Conservation (phyloP, 2,888 invertebrate genomes). For the Chouioia cunea region DNA sequence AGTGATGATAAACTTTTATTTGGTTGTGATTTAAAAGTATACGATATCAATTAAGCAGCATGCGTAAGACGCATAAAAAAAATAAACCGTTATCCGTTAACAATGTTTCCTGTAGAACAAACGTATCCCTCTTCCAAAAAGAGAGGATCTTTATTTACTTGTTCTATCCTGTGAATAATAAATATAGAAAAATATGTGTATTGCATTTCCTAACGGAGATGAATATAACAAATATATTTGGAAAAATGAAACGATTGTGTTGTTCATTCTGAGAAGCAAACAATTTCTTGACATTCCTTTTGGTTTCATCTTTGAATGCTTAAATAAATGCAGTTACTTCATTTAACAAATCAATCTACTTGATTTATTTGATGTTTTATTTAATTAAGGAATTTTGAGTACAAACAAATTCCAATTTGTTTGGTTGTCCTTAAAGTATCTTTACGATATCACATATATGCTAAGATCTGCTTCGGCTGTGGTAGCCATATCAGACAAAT, state of each 20-base stretch:
- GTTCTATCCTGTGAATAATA: constrained; percentile 23
- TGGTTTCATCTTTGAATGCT: background rate
- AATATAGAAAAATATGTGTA: constrained; percentile 37
- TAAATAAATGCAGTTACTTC: background rate
- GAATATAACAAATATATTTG: constrained; percentile 39
- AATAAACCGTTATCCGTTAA: constrained; percentile 8
- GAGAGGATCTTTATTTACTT: constrained; percentile 30
- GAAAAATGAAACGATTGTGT: constrained; percentile 10
- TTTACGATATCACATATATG: too few relatives aligned
- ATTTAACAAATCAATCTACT: background rate
- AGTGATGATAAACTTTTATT: too few relatives aligned
- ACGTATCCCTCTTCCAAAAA: constrained; percentile 18
- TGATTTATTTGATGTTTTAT: background rate
- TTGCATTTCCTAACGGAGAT: constrained; percentile 25
- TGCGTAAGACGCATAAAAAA: constrained; percentile 26
- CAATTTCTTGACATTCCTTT: too few relatives aligned
- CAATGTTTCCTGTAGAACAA: constrained; percentile 35
- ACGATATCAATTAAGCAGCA: background rate
- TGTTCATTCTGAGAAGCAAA: too few relatives aligned
- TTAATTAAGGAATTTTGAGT: background rate
- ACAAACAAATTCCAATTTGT: background rate
- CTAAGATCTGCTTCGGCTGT: too few relatives aligned
- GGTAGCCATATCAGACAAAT: too few relatives aligned
- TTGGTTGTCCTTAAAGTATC: too few relatives aligned
- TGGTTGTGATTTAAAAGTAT: too few relatives aligned